Evolutionary conservation across 2,888 invertebrate species (phyloP).

Genomic region (Cosmopolites sordidus): DNA sequence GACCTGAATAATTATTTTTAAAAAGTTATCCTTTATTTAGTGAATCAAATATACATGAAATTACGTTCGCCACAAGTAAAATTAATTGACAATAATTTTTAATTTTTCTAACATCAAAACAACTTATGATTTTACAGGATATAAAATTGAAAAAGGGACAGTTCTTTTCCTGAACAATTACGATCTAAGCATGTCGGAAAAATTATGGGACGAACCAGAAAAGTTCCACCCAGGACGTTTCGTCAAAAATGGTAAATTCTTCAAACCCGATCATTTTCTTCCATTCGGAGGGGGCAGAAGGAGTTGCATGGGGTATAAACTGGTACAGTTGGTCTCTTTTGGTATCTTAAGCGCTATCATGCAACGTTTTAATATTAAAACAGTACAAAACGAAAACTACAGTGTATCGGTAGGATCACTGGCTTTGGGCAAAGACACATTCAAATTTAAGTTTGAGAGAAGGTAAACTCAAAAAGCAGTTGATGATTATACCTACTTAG

Average conservation of each 20-base stretch:
- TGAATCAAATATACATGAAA: too few relatives aligned
- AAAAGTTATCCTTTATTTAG: too few relatives aligned
- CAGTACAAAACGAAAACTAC: constrained; percentile 49
- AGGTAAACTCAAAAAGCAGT: constrained; percentile 36
- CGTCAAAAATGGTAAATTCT: constrained; percentile 52
- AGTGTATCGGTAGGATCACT: constrained; percentile 55
- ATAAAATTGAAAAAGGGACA: constrained; percentile 57
- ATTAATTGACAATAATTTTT: too few relatives aligned
- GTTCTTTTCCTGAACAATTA: constrained; percentile 65
- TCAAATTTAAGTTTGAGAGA: constrained; percentile 50
- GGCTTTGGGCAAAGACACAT: constrained; percentile 53
- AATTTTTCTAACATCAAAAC: too few relatives aligned
- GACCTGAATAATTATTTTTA: too few relatives aligned
- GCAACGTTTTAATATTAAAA: constrained; percentile 53
- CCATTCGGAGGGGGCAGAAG: constrained; percentile 64
- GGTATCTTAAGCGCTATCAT: constrained; percentile 53
- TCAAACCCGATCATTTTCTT: constrained; percentile 61
- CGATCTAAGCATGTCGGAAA: constrained; percentile 59
- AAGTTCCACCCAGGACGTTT: constrained; percentile 61
- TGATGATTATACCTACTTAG: constrained; percentile 4
- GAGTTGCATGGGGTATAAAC: constrained; percentile 65
- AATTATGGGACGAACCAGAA: constrained; percentile 58
- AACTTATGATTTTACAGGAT: constrained; percentile 50
- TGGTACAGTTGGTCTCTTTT: constrained; percentile 59
- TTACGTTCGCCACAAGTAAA: too few relatives aligned